phyloP scores from a whole-genome alignment of 2,888 invertebrate genomes.

The Fissipunctia ypsillon region DNA sequence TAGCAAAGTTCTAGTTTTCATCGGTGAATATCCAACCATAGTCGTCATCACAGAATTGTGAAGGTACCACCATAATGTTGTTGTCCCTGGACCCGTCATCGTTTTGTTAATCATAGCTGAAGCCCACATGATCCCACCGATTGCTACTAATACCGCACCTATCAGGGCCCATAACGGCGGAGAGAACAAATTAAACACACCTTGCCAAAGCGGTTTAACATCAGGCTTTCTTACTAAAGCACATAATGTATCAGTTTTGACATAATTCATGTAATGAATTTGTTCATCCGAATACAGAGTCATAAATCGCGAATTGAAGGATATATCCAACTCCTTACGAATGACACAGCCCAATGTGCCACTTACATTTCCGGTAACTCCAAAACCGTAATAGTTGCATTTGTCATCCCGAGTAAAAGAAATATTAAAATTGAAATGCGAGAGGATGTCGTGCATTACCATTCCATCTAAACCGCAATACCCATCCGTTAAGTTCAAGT shows the following conservation, averaged over 20 bases:
- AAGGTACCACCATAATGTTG: constrained; percentile 60
- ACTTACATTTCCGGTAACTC: constrained; percentile 54
- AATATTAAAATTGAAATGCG: constrained; percentile 72
- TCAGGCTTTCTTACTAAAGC: constrained; percentile 70
- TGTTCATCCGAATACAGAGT: constrained; percentile 66
- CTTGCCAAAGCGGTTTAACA: constrained; percentile 75
- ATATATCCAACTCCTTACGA: constrained; percentile 73
- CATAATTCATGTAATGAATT: constrained; percentile 69
- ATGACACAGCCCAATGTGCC: constrained; percentile 75
- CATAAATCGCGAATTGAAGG: constrained; percentile 80
- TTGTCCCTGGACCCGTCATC: constrained; percentile 31
- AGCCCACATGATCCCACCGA: constrained; percentile 70
- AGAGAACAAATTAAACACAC: constrained; percentile 62
- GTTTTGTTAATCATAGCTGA: constrained; percentile 54
- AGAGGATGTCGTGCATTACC: constrained; percentile 73
- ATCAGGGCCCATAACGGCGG: constrained; percentile 56
- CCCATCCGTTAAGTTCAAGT: constrained; percentile 62
- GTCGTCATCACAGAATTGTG: constrained; percentile 63
- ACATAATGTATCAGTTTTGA: constrained; percentile 73
- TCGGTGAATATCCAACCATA: constrained; percentile 71
- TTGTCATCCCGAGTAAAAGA: constrained; percentile 53
- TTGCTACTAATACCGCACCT: constrained; percentile 36
- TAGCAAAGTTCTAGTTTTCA: constrained; percentile 61
- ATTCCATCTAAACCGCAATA: constrained; percentile 78
- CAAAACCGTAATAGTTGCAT: constrained; percentile 70